Evolutionary conservation across 2,113 vertebrate species (phyloP).

Genomic region (Irena cyanogastra): DNA sequence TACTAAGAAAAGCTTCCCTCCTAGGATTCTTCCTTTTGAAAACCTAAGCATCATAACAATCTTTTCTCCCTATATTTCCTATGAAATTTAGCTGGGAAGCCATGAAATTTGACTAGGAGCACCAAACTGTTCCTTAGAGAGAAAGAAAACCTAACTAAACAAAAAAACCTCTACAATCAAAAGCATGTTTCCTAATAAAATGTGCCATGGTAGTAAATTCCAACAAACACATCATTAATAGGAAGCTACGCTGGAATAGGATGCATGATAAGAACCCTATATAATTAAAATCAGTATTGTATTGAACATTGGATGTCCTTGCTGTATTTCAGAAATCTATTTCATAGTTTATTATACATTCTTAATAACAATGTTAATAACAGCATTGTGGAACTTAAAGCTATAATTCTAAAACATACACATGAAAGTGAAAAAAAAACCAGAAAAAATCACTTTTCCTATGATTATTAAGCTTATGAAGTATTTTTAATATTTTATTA

Average conservation of each 20-base stretch:
- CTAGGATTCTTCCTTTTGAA: background rate
- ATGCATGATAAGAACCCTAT: background rate
- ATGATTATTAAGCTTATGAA: background rate
- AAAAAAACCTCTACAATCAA: background rate
- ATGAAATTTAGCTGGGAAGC: background rate
- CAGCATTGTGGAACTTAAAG: background rate
- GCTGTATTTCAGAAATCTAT: background rate
- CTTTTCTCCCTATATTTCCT: background rate
- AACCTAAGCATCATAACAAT: background rate
- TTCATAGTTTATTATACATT: background rate
- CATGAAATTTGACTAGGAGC: background rate
- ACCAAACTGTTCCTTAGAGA: background rate
- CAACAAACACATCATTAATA: background rate
- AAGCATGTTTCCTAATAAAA: background rate
- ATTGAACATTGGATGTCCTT: background rate
- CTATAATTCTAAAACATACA: background rate
- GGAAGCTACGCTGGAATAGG: background rate
- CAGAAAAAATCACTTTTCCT: background rate
- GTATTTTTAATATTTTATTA: background rate
- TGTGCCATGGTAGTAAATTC: background rate
- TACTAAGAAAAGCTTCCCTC: background rate
- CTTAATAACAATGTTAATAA: background rate
- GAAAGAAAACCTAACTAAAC: background rate
- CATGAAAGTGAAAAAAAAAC: background rate
- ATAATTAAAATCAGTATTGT: background rate